A percentile compares a stretch with the other conserved stretches of the same genome.
Conservation (phyloP, 2,888 invertebrate species). For the Oxystoma pomonae region DNA sequence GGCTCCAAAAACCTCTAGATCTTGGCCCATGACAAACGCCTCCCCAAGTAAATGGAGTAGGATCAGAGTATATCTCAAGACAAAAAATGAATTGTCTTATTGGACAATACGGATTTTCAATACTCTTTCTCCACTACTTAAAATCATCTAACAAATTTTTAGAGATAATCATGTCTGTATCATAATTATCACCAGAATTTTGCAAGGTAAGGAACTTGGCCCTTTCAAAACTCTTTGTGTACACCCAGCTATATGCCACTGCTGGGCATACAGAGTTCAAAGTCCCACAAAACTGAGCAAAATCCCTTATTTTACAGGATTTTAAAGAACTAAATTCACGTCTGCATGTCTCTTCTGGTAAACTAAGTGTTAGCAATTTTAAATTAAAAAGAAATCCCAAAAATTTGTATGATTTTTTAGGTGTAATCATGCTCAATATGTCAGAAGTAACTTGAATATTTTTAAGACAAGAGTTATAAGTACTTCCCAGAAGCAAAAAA, state of each 20-base stretch:
- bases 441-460: slow-evolving; percentile 9
- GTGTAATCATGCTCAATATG: neutral
- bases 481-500: slow-evolving; percentile 19
- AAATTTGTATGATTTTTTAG: neutral
- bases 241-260: slow-evolving; percentile 9
- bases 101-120: neutral
- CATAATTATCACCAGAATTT: slow-evolving; percentile 1
- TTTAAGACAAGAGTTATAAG: slow-evolving; percentile 14
- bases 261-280: slow-evolving; percentile 25
- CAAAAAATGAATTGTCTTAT: neutral
- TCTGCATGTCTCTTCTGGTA: slow-evolving; percentile 13
- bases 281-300: slow-evolving; percentile 21
- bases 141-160: neutral
- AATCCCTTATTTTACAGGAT: slow-evolving; percentile 3
- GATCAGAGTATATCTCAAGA: neutral
- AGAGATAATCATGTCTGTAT: neutral
- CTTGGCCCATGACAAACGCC: neutral
- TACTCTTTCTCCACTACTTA: neutral
- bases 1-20: neutral
- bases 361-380: neutral
- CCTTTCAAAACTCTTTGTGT: slow-evolving; percentile 12
- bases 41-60: slow-evolving; percentile 1
- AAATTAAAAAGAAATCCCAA: slow-evolving; percentile 8
- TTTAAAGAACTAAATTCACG: neutral
- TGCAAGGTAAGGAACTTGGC: slow-evolving; percentile 3